Evolutionary conservation across 2,113 vertebrate genomes (phyloP).

Genomic region (Harpagus bidentatus): DNA sequence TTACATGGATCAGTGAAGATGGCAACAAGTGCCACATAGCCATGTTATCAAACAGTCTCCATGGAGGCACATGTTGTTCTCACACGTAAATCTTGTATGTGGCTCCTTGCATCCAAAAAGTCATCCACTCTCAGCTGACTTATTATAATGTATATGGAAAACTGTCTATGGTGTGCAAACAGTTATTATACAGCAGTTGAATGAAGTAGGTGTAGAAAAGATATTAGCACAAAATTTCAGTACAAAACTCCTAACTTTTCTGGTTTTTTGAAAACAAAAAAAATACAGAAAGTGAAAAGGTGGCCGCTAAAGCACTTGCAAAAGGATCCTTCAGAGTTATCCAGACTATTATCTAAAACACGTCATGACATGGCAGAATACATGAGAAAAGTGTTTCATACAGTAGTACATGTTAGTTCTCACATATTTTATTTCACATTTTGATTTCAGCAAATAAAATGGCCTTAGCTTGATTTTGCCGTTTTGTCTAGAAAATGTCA

Average conservation of each 20-base stretch:
- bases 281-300: background rate
- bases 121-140: background rate
- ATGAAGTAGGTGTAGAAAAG: background rate
- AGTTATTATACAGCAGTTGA: background rate
- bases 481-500: background rate
- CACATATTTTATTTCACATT: background rate
- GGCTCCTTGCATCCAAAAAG: background rate
- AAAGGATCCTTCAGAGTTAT: background rate
- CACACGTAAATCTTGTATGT: background rate
- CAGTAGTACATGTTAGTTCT: background rate
- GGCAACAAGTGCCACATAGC: background rate
- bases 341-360: background rate
- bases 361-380: background rate
- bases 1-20: background rate
- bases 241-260: background rate
- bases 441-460: background rate
- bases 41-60: fast-evolving
- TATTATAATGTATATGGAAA: background rate
- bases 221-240: background rate
- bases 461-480: background rate
- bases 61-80: background rate
- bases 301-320: background rate
- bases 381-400: background rate
- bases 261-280: background rate
- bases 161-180: background rate